A percentile compares a stretch with the other conserved stretches of the same genome.
Evolutionary conservation across 2,113 vertebrate species (phyloP).

Genomic region (Orycteropus afer): DNA sequence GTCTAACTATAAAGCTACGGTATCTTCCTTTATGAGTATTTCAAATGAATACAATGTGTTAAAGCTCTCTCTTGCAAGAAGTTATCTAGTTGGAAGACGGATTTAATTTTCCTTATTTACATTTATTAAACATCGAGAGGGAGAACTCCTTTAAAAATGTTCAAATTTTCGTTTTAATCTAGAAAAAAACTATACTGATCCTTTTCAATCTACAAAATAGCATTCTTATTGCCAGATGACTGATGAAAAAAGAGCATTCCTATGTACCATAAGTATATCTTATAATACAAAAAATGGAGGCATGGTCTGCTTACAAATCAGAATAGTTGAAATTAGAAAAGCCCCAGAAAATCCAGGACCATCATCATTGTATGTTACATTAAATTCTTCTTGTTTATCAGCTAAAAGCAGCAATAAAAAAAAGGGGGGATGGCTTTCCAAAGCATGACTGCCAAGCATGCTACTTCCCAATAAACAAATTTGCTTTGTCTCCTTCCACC

Average conservation of each 20-base stretch:
- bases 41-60: background rate
- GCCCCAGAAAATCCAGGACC: background rate
- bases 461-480: background rate
- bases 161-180: background rate
- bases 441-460: background rate
- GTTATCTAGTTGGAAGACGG: background rate
- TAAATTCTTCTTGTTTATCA: background rate
- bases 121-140: background rate
- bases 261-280: background rate
- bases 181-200: background rate
- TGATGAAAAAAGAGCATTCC: conserved; percentile 23
- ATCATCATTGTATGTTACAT: background rate
- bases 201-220: background rate
- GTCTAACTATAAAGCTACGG: background rate
- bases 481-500: background rate
- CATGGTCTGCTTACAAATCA: background rate
- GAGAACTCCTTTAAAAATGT: conserved; percentile 14
- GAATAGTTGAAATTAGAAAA: conserved; percentile 38
- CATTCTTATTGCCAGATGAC: background rate
- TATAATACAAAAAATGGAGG: background rate
- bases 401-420: conserved; percentile 7
- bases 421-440: background rate
- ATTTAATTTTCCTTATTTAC: conserved; percentile 7
- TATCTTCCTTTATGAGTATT: background rate
- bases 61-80: background rate